Evolutionary conservation across 2,113 vertebrate genomes (phyloP), one percentile per base, ranked within the genome.

Genomic region (Hippocampus guttulatus): DNA sequence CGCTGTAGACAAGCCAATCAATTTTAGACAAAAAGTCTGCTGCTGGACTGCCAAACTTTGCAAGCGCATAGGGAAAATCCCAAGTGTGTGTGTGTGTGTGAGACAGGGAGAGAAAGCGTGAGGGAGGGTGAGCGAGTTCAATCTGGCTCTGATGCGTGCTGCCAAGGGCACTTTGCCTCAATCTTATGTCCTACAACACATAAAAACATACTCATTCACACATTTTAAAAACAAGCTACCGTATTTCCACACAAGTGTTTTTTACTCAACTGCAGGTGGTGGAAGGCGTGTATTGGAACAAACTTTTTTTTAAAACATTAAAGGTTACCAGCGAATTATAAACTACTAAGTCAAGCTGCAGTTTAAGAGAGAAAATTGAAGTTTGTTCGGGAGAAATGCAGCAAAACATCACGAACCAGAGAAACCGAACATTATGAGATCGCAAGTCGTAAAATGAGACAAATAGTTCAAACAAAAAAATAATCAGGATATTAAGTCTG

Each of bases 1-100:
- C 85, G 72, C 74, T 82, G 81, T 80, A 92, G 91, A 93, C 91
- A 91, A 87, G 87, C 76, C 86, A 91, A 92, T 92, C 92, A 90
- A 93, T 92, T 92, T 81, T 73, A 83, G 75, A 81, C 84, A 84
- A 82, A 38, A 84, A 89, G 85, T 83, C 84, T 82, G 74, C 80
- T 80, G 74, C 78, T 78, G 86, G 85, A 85, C 82, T 77, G 80
- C 70, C 75, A 85, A 84, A 83, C 77, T 87, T 84, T 85, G 75
- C 67, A 68, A 64, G 30, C 64, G 30, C 68, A 76, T 58, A 43
- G 14, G 71, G 74, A 84, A 85, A 81, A 81, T 79, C 77, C 79
- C 77, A 84, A 77, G 77, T 75, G 75, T 83, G 45, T 7, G 16
- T 12, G 14, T 63, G 60, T 49, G 58, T 55, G n/a, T 73, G n/a